These are phyloP conservation scores for Erynnis tages DNA, from an alignment of 2,888 invertebrate species.

Conservation along the genomic window DNA sequence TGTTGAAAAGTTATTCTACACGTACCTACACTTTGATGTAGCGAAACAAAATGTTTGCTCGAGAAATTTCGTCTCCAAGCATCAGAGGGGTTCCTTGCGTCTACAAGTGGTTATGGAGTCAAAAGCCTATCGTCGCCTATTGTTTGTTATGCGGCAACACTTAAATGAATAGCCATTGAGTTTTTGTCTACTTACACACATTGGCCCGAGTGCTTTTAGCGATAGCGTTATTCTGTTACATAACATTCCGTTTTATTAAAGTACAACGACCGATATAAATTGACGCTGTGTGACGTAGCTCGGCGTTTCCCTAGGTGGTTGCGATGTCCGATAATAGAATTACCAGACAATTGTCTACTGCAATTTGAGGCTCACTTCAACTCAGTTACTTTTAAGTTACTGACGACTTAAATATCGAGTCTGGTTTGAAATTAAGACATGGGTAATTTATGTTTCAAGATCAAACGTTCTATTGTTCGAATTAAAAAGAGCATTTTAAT, in stretches of 20 bases:
- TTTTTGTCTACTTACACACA: constrained; percentile 45
- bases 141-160: constrained; percentile 35
- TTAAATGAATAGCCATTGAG: constrained; percentile 49
- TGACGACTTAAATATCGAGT: no score
- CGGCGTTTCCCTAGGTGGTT: background rate
- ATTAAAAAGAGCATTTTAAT: no score
- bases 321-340: constrained; percentile 1
- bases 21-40: no score
- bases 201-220: constrained; percentile 36
- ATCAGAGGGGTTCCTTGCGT: constrained; percentile 10
- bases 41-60: constrained; percentile 1
- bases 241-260: constrained; percentile 37
- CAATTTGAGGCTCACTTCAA: no score
- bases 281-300: background rate
- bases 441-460: no score
- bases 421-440: no score
- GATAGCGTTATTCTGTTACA: constrained; percentile 37
- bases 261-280: constrained; percentile 58
- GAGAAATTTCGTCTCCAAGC: constrained; percentile 17
- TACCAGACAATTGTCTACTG: background rate
- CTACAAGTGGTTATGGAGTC: constrained; percentile 22
- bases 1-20: no score
- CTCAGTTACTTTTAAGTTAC: no score
- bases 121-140: constrained; percentile 32
- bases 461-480: no score